phyloP scores from a whole-genome alignment of 1,140 invertebrate species.

The Lamellibrachia luymesi region DNA sequence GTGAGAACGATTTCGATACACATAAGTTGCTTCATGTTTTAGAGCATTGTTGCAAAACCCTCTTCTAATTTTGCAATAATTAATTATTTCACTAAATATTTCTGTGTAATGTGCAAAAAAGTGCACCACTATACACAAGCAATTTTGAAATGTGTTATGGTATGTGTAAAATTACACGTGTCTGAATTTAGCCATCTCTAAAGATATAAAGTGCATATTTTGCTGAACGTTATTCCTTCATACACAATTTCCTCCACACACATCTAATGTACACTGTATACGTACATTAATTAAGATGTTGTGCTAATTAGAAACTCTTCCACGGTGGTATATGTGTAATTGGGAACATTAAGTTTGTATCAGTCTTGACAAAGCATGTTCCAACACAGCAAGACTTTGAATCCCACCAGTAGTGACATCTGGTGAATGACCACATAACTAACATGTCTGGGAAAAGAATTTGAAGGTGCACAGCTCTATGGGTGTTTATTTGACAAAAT shows the following conservation, averaged over 20 bases:
- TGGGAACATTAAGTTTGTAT: neutral
- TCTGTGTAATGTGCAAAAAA: neutral
- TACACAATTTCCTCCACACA: neutral
- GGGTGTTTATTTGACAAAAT: neutral
- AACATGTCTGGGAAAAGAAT: neutral
- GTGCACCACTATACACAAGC: neutral
- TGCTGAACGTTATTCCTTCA: neutral
- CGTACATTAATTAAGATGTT: neutral
- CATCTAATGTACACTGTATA: neutral
- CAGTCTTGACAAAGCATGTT: neutral
- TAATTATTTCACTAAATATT: neutral
- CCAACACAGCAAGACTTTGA: neutral
- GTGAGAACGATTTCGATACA: no score
- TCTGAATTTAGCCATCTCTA: neutral
- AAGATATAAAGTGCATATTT: neutral
- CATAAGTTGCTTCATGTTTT: no score
- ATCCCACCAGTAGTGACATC: neutral
- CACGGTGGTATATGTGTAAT: neutral
- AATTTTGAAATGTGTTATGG: neutral
- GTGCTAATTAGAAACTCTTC: neutral
- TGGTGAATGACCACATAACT: neutral
- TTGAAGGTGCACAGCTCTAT: neutral
- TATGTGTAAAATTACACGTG: neutral
- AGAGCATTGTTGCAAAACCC: no score
- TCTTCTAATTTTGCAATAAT: neutral